Evolutionary conservation across 2,113 vertebrate genomes (phyloP), one percentile per base, ranked within the genome.

Genomic region (Siphamia tubifer): DNA sequence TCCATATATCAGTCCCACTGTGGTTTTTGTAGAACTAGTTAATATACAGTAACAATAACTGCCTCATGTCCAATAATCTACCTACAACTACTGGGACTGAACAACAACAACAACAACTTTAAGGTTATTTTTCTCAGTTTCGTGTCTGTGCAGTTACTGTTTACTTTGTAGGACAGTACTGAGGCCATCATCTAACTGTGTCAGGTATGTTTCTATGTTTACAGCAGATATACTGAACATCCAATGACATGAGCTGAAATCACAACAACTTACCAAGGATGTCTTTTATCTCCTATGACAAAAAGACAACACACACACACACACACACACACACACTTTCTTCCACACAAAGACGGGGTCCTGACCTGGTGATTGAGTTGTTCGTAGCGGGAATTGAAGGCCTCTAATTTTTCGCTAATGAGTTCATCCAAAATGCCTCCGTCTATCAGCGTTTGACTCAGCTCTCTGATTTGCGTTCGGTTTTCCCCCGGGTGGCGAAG

Each of bases 361-460:
- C 95, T 91, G 79, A 99, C 98, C 94, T 94, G 91, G 43, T 94
- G 94, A 85, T 93, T 97, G 68, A 98, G 79, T 7, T 95, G 94
- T 16, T 98, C 96, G 4, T 96, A 95, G 55, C 90, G 95, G 3
- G 93, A 92, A 67, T 98, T 99, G 79, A 99, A 99, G 68, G 85
- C 90, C 87, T 98, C 95, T 73, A 99, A 77, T 77, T 97, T 99
- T 83, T 99, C 98, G 15, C 95, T 96, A 85, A 99, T 99, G 57
- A 99, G 95, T 44, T 99, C 97, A 81, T 99, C 96, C 9, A 99
- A 93, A 70, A 98, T 96, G 17, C 96, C 96, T 53, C 98, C 98
- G n/a, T 99, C 98, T 57, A 99, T 97, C 84, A 99, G 73, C 0
- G 96, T 99, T 90, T 99, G 98, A 27, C 96, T 96, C 43, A 99